phyloP scores from a whole-genome alignment of 2,797 vertebrate species.

The Chelonia mydas region DNA sequence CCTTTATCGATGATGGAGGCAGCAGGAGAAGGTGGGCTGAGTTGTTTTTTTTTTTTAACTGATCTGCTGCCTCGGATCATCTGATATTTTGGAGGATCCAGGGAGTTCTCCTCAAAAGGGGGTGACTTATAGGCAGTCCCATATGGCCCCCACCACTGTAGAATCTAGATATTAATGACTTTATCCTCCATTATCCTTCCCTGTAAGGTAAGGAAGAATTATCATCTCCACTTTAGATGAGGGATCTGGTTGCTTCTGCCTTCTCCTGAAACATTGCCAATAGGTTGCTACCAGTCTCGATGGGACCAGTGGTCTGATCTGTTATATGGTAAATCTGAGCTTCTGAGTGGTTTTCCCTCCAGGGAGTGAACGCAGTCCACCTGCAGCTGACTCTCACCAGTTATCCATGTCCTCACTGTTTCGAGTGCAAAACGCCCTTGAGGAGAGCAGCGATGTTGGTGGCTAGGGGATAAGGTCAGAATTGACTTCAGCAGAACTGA shows the following conservation, averaged over 20 bases:
- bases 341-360: not conserved
- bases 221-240: not conserved
- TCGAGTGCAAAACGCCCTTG: not conserved
- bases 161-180: not conserved
- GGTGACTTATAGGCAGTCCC: not conserved
- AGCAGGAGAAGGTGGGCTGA: no score
- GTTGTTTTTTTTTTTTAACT: no score
- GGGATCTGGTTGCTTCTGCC: not conserved
- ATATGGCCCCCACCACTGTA: not conserved
- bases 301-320: not conserved
- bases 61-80: not conserved
- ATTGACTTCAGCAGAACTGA: not conserved
- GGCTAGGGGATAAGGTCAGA: not conserved
- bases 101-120: not conserved
- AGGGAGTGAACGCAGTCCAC: not conserved
- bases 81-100: not conserved
- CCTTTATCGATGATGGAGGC: fast-evolving
- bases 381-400: not conserved
- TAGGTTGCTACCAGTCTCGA: no score
- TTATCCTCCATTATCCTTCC: not conserved
- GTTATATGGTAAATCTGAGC: not conserved
- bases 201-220: not conserved
- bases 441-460: not conserved
- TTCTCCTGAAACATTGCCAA: not conserved
- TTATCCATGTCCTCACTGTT: not conserved